Base-by-base conservation (phyloP, 2,797 vertebrate species). In the Cephalopachus bancanus region DNA sequence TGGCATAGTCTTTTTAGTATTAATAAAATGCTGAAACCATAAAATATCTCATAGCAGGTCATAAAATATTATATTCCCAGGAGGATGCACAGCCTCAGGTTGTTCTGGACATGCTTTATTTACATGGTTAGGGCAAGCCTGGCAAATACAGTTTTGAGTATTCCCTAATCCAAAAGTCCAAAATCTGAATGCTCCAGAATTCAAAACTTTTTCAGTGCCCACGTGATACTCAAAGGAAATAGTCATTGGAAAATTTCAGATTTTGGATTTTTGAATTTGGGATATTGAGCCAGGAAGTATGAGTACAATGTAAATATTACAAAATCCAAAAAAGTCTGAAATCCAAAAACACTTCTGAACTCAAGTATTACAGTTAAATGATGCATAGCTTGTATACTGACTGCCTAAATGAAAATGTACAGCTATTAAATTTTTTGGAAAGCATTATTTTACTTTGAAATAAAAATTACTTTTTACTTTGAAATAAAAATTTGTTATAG, bases 381-480 rank as follows among this genome's bases (percentile, higher is more conserved):
- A 59, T 60, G 26, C 22, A 60, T 55, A 80, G 14, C 55, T 2
- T 37, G 22, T 14, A 55, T 24, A 26, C 33, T 87, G 79, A 76
- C 81, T 44, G 20, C 57, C 53, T 80, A 89, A 72, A 74, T 76
- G 51, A 80, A 83, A 92, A 78, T 83, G 10, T 20, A 71, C n/a
- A 55, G 9, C 55, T 78, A 16, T 72, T 83, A 78, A 26, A 28
- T 12, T 95, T 81, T 89, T 79, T 60, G 53, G 60, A 95, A 78
- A 78, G 74, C 22, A 57, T 96, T 93, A 78, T 55, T 93, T 89
- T 89, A 49, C 62, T 91, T 88, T 97, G 44, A 53, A 83, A 44
- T 44, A 44, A 44, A 44, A 44, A 44, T 44, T 44, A 44, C 44
- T 44, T 44, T 44, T 44, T 44, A 44, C 44, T 44, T 44, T 44